phyloP scores from a whole-genome alignment of 2,797 vertebrate species.

The Muraenolepis orangiensis region DNA sequence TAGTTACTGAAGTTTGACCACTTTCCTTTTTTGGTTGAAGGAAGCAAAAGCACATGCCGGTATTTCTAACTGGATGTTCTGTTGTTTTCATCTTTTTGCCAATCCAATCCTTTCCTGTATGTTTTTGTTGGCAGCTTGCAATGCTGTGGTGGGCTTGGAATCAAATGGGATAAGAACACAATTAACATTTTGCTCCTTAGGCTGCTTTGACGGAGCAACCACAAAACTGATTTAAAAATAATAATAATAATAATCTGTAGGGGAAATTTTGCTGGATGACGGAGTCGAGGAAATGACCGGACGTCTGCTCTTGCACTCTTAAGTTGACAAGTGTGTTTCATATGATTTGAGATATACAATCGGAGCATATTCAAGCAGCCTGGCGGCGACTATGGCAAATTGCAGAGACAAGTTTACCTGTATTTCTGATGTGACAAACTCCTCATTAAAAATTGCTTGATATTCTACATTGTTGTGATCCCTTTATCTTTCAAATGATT shows the following conservation, averaged over 20 bases:
- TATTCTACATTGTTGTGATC: slow-evolving; percentile 37
- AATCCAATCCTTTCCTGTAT: not conserved
- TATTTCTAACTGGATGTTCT: not conserved
- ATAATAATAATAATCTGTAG: no score
- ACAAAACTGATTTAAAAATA: no score
- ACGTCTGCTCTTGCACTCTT: slow-evolving; percentile 32
- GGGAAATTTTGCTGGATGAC: slow-evolving; percentile 15
- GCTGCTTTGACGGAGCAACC: slow-evolving; percentile 21
- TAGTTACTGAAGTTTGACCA: not conserved
- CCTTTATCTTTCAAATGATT: not conserved
- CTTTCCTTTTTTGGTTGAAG: not conserved
- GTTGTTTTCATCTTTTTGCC: not conserved
- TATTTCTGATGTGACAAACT: slow-evolving; percentile 60
- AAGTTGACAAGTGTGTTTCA: slow-evolving; percentile 45
- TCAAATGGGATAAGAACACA: slow-evolving; percentile 4
- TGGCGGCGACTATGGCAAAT: slow-evolving; percentile 51
- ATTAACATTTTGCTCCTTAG: slow-evolving; percentile 19
- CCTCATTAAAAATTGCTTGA: slow-evolving; percentile 61
- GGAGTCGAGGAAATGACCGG: slow-evolving; percentile 11
- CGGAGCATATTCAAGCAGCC: slow-evolving; percentile 45
- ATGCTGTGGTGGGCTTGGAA: not conserved
- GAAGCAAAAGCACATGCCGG: no score
- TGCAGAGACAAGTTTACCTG: slow-evolving; percentile 51
- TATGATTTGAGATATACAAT: slow-evolving; percentile 53
- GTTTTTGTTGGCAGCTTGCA: not conserved